Evolutionary conservation across 1,140 invertebrate species (phyloP), one percentile per base, ranked within the genome.

Genomic region (Mycetomoellerius zeteki): DNA sequence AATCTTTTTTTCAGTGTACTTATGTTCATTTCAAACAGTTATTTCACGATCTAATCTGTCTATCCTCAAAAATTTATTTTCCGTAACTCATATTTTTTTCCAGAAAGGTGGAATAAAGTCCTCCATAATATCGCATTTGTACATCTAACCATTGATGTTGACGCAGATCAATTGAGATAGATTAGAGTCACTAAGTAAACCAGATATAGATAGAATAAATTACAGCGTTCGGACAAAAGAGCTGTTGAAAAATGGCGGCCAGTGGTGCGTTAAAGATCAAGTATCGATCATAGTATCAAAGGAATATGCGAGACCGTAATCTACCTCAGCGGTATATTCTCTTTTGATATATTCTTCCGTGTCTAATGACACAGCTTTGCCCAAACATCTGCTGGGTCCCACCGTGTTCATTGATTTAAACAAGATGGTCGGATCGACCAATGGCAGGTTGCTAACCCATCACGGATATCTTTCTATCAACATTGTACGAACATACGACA

Each of bases 381-480:
- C 58, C 30, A 52, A 80, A 71, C 52, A 77, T 78, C 84, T 85
- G 72, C 27, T 24, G 27, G 72, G 43, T 69, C 82, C 72, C 50
- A 71, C 64, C 21, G 54, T 77, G 82, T 85, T 60, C 73, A 87
- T 87, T 87, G 82, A 85, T 71, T 85, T 69, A 76, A 62, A 85
- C 64, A 64, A 86, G 72, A 75, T 56, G 75, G 72, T 71, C 10
- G 82, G 56, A 43, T 71, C n/a, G 75, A 21, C 27, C 77, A 52
- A 56, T 81, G 33, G 80, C 54, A 84, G 80, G 54, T 84, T 84
- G 80, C 60, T 75, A 84, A 75, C 69, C 80, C 69, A 75, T 84
- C 80, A 62, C 43, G 37, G 69, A 52, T 43, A 84, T 60, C 69
- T 54, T 84, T 84, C 80, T 43, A 84, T 84, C 80, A 84, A 84